phyloP scores from a whole-genome alignment of 2,113 vertebrate genomes.

The Pseudopipra pipra region DNA sequence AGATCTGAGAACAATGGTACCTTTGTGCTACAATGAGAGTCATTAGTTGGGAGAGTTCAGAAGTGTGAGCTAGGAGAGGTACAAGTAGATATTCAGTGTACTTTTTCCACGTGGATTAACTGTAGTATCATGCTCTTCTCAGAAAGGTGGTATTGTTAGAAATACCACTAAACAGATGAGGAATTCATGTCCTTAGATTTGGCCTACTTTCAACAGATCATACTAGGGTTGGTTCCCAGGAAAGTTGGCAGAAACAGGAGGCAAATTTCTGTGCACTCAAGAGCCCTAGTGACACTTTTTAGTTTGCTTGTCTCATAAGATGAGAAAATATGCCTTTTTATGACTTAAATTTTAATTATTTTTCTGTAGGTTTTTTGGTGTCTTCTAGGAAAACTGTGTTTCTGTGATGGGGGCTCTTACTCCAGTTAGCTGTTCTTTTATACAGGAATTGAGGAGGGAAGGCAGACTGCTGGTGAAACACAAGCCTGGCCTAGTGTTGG shows the following conservation, averaged over 20 bases:
- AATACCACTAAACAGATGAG: neutral
- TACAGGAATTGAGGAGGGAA: neutral
- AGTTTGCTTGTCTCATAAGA: neutral
- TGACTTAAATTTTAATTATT: neutral
- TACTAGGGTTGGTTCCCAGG: neutral
- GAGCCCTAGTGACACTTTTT: neutral
- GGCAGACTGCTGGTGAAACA: neutral
- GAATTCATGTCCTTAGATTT: neutral
- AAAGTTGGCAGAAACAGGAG: neutral
- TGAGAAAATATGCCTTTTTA: neutral
- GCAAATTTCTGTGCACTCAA: neutral
- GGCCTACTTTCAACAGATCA: neutral
- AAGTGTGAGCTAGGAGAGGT: neutral
- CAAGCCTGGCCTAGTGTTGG: fast-evolving
- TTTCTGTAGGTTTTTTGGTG: neutral
- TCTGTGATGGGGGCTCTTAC: neutral
- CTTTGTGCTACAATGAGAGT: neutral
- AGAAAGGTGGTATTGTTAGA: neutral
- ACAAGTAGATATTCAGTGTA: neutral
- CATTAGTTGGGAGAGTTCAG: neutral
- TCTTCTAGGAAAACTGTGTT: neutral
- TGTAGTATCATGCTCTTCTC: neutral
- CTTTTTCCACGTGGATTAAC: neutral
- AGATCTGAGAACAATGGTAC: neutral
- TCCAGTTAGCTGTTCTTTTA: neutral